These are phyloP conservation scores for Trissolcus brochymenae DNA, from an alignment of 2,888 invertebrate species.

Conservation along the genomic window DNA sequence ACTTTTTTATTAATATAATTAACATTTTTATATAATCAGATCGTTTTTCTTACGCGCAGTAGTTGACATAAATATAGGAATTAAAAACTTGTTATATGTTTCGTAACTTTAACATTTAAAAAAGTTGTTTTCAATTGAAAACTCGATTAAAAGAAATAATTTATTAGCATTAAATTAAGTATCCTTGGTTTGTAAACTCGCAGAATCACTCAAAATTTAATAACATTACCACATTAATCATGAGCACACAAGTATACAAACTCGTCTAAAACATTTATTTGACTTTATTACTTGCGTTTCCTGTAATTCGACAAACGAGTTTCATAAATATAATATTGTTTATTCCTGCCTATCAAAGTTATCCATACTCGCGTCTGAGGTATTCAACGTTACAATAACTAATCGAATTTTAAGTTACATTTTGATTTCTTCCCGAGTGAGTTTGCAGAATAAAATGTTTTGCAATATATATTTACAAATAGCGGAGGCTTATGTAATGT, in stretches of 20 bases:
- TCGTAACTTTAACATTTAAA: constrained; percentile 36
- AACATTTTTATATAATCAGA: constrained; percentile 54
- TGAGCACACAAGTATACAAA: background rate
- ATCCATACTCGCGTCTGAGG: constrained; percentile 26
- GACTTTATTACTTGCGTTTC: background rate
- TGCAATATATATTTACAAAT: too few species aligned
- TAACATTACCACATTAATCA: background rate
- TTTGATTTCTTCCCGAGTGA: too few species aligned
- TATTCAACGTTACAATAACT: constrained; percentile 15
- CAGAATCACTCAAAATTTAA: constrained; percentile 21
- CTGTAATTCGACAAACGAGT: constrained; percentile 16
- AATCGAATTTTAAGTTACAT: too few species aligned
- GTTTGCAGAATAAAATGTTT: background rate
- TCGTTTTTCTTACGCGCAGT: constrained; percentile 45
- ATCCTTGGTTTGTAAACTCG: constrained; percentile 19
- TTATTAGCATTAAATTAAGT: constrained; percentile 49
- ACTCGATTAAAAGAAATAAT: constrained; percentile 41
- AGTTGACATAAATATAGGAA: constrained; percentile 41
- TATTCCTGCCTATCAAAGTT: constrained; percentile 11
- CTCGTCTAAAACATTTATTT: constrained; percentile 1
- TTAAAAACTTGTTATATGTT: constrained; percentile 32
- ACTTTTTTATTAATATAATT: constrained; percentile 55
- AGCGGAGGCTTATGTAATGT: too few species aligned
- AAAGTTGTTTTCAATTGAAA: constrained; percentile 45
- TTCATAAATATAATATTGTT: constrained; percentile 28